Conservation (phyloP, 2,113 vertebrate genomes). For the Aleadryas rufinucha region DNA sequence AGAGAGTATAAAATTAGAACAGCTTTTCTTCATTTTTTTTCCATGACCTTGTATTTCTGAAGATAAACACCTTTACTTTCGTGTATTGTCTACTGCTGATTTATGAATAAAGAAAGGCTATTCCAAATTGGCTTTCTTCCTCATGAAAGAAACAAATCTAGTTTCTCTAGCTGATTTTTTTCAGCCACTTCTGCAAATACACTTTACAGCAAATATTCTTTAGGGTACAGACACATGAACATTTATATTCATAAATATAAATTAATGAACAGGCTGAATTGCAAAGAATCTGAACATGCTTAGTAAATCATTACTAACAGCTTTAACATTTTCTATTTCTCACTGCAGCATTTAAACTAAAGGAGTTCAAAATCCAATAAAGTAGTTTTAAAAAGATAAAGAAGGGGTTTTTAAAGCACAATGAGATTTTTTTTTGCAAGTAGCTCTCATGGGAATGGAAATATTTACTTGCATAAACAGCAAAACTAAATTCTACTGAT, state of each 20-base stretch:
- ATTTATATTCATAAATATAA: neutral
- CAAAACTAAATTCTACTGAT: neutral
- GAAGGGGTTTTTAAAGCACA: fast-evolving
- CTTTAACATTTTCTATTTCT: neutral
- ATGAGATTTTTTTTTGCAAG: neutral
- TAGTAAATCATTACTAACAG: neutral
- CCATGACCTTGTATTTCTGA: neutral
- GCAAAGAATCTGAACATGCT: neutral
- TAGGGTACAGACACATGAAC: neutral
- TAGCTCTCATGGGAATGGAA: neutral
- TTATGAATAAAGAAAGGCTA: neutral
- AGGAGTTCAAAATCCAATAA: neutral
- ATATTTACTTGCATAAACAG: neutral
- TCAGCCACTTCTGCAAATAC: neutral
- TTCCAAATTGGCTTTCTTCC: neutral
- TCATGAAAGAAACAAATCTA: neutral
- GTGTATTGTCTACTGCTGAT: neutral
- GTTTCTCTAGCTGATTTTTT: neutral
- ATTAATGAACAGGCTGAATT: neutral
- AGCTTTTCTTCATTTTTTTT: neutral
- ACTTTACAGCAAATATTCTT: neutral
- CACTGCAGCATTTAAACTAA: neutral
- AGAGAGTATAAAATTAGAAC: neutral
- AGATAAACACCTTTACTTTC: neutral
- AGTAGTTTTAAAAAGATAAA: neutral